These are phyloP conservation scores for Eurytoma californica DNA, from an alignment of 2,888 invertebrate genomes.

Conservation along the genomic window DNA sequence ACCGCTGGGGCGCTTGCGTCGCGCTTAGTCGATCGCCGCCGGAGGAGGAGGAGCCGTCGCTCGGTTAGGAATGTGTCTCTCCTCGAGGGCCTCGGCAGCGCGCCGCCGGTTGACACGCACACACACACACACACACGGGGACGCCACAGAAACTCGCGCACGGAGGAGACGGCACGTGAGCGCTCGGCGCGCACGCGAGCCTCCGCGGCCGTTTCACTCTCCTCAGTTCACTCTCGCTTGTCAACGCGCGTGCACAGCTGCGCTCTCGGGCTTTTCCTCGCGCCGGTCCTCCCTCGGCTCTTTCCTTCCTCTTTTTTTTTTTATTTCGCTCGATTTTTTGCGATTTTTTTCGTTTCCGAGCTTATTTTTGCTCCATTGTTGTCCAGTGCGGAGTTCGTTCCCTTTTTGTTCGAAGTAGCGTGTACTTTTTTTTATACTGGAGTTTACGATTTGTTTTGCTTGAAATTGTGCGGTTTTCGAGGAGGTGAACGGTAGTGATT, in stretches of 20 bases:
- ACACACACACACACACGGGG: background rate
- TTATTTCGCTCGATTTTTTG: background rate
- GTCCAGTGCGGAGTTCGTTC: background rate
- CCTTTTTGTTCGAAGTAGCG: no score
- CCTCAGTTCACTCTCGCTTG: slow-evolving; percentile 70
- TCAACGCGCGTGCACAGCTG: slow-evolving; percentile 64
- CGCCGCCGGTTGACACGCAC: slow-evolving; percentile 26
- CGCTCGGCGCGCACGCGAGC: slow-evolving; percentile 8
- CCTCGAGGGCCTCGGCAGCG: background rate
- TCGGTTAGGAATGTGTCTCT: slow-evolving; percentile 53
- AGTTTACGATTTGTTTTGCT: no score
- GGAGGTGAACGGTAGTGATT: no score
- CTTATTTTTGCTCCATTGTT: background rate
- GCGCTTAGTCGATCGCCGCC: background rate
- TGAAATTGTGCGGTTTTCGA: no score
- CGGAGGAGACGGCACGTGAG: slow-evolving; percentile 25
- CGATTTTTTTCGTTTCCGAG: background rate
- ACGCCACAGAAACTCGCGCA: background rate
- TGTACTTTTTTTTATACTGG: no score
- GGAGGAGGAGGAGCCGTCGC: slow-evolving; percentile 49
- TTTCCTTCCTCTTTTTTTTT: background rate
- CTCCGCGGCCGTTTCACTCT: slow-evolving; percentile 56
- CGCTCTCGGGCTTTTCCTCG: background rate
- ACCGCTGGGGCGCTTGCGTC: background rate
- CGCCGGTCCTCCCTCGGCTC: background rate